Conservation (phyloP, 1,140 invertebrate genomes). For the Muscidifurax raptorellus region DNA sequence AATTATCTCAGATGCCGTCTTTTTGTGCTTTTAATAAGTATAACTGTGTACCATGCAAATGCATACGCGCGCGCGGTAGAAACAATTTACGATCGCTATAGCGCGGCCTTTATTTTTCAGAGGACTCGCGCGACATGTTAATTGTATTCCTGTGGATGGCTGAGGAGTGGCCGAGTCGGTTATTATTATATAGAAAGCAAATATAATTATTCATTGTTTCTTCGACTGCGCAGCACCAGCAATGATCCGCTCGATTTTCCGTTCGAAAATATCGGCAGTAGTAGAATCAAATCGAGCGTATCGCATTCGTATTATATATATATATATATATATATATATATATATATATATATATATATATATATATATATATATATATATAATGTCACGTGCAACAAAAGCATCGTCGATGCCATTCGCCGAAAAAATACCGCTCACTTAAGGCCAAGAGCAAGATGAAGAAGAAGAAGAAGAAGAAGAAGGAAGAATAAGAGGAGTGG, state of each 20-base stretch:
- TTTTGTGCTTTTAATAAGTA: background rate
- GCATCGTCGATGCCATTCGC: background rate
- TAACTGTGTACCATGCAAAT: background rate
- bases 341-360: no score
- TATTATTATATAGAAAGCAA: no score
- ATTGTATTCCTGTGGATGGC: no score
- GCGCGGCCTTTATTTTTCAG: background rate
- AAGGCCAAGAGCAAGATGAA: conserved; percentile 42
- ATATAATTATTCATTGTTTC: no score
- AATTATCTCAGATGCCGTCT: background rate
- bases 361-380: no score
- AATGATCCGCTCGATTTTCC: background rate
- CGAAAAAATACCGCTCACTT: conserved; percentile 10
- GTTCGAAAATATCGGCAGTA: background rate
- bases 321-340: no score
- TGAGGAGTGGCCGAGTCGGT: background rate
- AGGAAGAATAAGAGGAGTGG: conserved; percentile 32
- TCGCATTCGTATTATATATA: no score
- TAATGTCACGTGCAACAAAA: background rate
- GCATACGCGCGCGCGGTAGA: background rate
- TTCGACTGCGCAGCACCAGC: no score
- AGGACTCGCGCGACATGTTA: background rate
- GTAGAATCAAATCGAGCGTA: no score
- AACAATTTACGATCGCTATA: conserved; percentile 5
- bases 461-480: no score